Conservation (phyloP, 2,888 invertebrate species). For the Folsomia manolachei region DNA sequence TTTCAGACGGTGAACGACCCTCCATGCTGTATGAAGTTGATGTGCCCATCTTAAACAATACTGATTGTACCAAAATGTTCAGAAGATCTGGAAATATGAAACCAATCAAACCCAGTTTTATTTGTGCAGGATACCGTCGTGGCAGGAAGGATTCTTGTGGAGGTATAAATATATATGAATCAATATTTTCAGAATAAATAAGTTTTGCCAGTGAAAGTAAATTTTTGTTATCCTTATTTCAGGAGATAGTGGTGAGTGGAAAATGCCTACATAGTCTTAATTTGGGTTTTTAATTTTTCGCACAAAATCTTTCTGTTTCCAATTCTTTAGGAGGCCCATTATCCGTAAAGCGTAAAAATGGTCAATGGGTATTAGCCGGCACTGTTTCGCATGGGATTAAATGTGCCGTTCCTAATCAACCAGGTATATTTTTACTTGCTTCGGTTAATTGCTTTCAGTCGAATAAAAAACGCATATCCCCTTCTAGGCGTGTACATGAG, state of each 20-base stretch:
- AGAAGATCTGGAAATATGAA: conserved; percentile 83
- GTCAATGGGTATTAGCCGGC: conserved; percentile 81
- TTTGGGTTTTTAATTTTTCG: not conserved
- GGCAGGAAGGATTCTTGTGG: conserved; percentile 90
- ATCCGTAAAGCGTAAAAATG: conserved; percentile 76
- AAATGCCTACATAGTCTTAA: too few relatives aligned
- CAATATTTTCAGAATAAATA: not conserved
- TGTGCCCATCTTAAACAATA: conserved; percentile 87
- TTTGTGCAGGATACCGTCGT: conserved; percentile 88
- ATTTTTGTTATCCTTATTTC: not conserved
- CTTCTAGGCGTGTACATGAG: conserved; percentile 91
- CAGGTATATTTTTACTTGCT: conserved; percentile 8
- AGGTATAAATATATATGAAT: conserved; percentile 59
- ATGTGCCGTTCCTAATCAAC: conserved; percentile 65
- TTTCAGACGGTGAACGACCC: conserved; percentile 75
- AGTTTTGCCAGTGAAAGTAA: not conserved
- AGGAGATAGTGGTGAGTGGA: conserved; percentile 18
- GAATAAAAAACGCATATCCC: too few relatives aligned
- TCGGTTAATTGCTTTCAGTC: not conserved
- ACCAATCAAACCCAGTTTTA: conserved; percentile 77
- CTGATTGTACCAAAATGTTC: conserved; percentile 90
- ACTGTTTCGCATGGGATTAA: conserved; percentile 78
- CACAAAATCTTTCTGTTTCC: not conserved
- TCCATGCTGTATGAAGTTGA: conserved; percentile 82
- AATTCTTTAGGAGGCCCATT: conserved; percentile 69